Percentiles rank a stretch among this genome's conserved stretches.
phyloP scores from a whole-genome alignment of 92 coral and sea anemone genomes.

The Epizoanthus illoricatus region DNA sequence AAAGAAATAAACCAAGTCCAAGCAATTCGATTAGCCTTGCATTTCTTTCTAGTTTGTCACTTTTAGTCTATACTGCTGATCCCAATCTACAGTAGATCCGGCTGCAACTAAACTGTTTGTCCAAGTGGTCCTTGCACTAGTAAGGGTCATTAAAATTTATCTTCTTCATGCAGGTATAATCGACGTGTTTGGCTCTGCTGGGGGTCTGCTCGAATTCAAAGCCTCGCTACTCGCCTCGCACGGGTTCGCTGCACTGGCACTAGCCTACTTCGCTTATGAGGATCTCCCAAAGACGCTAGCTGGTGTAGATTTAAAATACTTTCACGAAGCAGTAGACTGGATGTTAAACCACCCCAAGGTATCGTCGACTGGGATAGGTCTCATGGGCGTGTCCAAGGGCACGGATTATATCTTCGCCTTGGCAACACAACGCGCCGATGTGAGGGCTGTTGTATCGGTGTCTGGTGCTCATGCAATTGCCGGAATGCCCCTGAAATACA shows the following conservation, averaged over 20 bases:
- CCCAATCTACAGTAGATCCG: background rate
- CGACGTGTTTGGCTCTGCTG: conserved; percentile 75
- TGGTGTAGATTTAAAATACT: conserved; percentile 64
- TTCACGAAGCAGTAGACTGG: conserved; percentile 77
- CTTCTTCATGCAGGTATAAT: conserved; percentile 53
- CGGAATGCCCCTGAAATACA: conserved; percentile 57
- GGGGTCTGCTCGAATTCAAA: conserved; percentile 78
- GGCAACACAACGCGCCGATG: conserved; percentile 63
- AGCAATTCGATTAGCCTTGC: too few species aligned
- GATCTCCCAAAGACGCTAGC: conserved; percentile 66
- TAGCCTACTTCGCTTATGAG: conserved; percentile 71
- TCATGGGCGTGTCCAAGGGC: conserved; percentile 83
- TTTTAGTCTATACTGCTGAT: background rate
- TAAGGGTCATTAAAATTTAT: background rate
- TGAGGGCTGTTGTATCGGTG: conserved; percentile 68
- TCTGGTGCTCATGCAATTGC: conserved; percentile 72
- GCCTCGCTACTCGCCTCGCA: conserved; percentile 81
- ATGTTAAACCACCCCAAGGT: conserved; percentile 56
- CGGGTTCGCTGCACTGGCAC: conserved; percentile 71
- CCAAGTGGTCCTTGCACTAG: background rate
- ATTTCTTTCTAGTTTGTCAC: too few species aligned
- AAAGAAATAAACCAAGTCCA: too few species aligned
- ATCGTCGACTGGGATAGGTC: conserved; percentile 58
- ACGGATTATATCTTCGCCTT: conserved; percentile 60
- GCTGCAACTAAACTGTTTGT: background rate